A percentile compares a stretch with the other conserved stretches of the same genome.
These are phyloP conservation scores for Dipodomys stephensi DNA, from an alignment of 2,113 vertebrate genomes.

Conservation along the genomic window DNA sequence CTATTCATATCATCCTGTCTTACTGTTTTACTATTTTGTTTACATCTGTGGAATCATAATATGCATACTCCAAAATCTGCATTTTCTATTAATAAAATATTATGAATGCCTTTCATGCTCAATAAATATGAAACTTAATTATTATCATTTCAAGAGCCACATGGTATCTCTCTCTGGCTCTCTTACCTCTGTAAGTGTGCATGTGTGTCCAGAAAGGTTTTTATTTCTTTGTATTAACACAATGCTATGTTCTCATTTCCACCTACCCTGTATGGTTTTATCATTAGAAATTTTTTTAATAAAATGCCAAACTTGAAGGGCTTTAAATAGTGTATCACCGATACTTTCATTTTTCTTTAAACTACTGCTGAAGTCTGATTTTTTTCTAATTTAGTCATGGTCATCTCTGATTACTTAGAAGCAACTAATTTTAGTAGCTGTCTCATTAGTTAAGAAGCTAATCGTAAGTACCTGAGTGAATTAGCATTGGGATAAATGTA, in stretches of 20 bases:
- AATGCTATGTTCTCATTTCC: background rate
- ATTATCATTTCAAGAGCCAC: background rate
- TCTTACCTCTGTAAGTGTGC: background rate
- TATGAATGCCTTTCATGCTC: background rate
- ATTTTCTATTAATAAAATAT: conserved; percentile 5
- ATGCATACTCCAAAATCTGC: background rate
- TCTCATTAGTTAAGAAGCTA: conserved; percentile 34
- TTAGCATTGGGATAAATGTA: conserved; percentile 10
- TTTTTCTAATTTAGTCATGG: background rate
- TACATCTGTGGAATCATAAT: background rate
- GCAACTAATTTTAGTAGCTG: background rate
- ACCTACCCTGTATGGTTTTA: background rate
- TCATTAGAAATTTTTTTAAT: background rate
- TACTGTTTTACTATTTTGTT: background rate
- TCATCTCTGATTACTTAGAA: conserved; percentile 57
- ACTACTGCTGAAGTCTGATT: conserved; percentile 12
- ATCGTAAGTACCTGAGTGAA: conserved; percentile 14
- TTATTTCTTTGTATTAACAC: background rate
- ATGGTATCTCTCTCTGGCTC: fast-evolving
- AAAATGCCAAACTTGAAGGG: background rate
- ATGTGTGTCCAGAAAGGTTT: background rate
- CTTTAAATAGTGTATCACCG: background rate
- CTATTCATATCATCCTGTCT: background rate
- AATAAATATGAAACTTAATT: background rate
- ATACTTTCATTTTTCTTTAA: conserved; percentile 39